Percentiles rank a stretch among this genome's conserved stretches.
These are phyloP conservation scores for Aphaenogaster rudis DNA, from an alignment of 1,140 invertebrate species.

Conservation along the genomic window DNA sequence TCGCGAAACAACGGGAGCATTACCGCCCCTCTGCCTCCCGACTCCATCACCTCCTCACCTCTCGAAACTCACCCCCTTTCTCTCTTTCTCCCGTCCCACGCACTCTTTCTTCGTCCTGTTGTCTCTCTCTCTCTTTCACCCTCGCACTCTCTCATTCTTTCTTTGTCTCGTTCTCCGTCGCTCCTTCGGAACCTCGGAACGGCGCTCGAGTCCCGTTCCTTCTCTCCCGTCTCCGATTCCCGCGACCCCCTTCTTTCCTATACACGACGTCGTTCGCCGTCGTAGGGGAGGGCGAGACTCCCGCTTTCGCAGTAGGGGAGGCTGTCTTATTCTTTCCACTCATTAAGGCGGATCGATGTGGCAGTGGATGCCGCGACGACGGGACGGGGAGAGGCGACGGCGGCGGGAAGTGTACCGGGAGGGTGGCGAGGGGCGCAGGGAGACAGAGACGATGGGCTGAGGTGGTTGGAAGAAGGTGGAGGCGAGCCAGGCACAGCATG, in stretches of 20 bases:
- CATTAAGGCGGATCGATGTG: slow-evolving; percentile 87
- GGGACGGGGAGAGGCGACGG: slow-evolving; percentile 64
- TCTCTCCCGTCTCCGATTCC: slow-evolving; percentile 75
- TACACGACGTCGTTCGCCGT: slow-evolving; percentile 76
- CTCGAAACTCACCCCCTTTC: slow-evolving; percentile 73
- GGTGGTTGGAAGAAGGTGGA: slow-evolving; percentile 76
- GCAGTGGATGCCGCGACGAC: slow-evolving; percentile 81
- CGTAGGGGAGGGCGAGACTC: slow-evolving; percentile 75
- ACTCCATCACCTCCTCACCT: slow-evolving; percentile 80
- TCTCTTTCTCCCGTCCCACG: slow-evolving; percentile 67
- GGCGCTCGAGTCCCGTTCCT: slow-evolving; percentile 70
- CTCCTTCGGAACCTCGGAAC: slow-evolving; percentile 28
- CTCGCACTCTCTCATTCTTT: slow-evolving; percentile 49
- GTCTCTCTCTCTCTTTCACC: slow-evolving; percentile 53
- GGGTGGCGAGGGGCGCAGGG: slow-evolving; percentile 54
- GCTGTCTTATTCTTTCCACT: slow-evolving; percentile 87
- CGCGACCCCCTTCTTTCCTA: slow-evolving; percentile 80
- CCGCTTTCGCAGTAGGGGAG: slow-evolving; percentile 75
- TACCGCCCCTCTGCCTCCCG: slow-evolving; percentile 78
- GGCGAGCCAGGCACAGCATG: slow-evolving; percentile 79
- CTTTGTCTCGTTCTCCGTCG: slow-evolving; percentile 36
- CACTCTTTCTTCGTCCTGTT: slow-evolving; percentile 77
- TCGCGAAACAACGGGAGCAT: slow-evolving; percentile 85
- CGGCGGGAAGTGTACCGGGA: slow-evolving; percentile 65
- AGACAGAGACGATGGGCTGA: slow-evolving; percentile 67